These are phyloP conservation scores for Clarias batrachus DNA, from an alignment of 2,113 vertebrate genomes.

Conservation along the genomic window DNA sequence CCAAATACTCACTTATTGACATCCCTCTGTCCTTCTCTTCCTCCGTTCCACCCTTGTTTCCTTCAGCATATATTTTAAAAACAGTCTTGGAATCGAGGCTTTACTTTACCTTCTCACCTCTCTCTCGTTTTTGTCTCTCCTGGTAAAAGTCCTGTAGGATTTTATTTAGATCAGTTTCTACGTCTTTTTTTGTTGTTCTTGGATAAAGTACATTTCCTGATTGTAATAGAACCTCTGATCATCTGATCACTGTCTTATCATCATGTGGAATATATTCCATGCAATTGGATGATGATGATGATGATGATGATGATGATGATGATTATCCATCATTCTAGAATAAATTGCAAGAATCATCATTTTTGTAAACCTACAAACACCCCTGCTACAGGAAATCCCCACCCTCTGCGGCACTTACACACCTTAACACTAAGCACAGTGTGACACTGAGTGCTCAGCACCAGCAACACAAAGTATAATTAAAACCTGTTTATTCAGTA, in stretches of 20 bases:
- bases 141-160: too few species aligned
- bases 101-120: not conserved
- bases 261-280: not conserved
- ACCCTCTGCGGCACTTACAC: not conserved
- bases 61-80: not conserved
- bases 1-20: conserved; percentile 11
- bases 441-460: not conserved
- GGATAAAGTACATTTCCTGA: too few species aligned
- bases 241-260: not conserved
- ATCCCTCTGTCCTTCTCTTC: not conserved
- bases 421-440: not conserved
- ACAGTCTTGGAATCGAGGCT: conserved; percentile 6
- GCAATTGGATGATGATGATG: not conserved
- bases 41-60: not conserved
- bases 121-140: not conserved
- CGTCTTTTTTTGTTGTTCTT: not conserved
- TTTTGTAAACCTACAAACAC: not conserved
- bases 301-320: too few species aligned
- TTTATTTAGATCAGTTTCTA: not conserved
- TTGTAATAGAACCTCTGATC: not conserved
- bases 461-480: not conserved
- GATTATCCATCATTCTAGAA: too few species aligned
- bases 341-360: not conserved
- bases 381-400: too few species aligned
- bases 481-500: conserved; percentile 10